Evolutionary conservation across 2,113 vertebrate species (phyloP).

Genomic region (Myotis davidii): DNA sequence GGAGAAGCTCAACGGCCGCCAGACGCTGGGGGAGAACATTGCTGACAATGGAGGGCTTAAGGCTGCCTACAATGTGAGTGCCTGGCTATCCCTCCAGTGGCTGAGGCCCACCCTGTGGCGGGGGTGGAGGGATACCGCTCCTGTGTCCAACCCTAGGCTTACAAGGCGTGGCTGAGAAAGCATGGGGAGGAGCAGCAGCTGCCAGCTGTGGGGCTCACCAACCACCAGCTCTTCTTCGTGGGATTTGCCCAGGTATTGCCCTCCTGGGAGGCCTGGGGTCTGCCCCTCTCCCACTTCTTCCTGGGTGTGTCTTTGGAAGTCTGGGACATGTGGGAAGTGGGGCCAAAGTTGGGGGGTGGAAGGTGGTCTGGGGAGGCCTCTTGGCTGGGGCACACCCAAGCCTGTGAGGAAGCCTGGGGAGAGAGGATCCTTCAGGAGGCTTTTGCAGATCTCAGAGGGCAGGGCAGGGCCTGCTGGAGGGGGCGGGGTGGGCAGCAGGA

Average conservation of each 20-base stretch:
- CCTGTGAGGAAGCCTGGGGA: background rate
- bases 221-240: conserved; percentile 98
- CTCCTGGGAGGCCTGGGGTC: background rate
- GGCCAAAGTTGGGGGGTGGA: background rate
- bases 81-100: rapidly evolving
- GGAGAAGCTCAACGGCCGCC: conserved; percentile 94
- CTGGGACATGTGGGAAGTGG: background rate
- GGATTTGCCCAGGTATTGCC: conserved; percentile 95
- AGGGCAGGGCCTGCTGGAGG: background rate
- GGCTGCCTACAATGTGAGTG: conserved; percentile 95
- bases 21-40: conserved; percentile 97
- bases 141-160: conserved; percentile 87
- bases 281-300: background rate
- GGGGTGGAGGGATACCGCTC: background rate
- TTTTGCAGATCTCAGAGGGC: background rate
- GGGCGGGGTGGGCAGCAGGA: background rate
- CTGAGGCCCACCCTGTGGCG: background rate
- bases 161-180: conserved; percentile 91
- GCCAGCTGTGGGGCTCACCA: conserved; percentile 95
- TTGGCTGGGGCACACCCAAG: background rate
- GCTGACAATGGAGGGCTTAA: conserved; percentile 97
- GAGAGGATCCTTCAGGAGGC: background rate
- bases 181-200: conserved; percentile 93
- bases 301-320: background rate
- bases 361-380: background rate